Base-by-base conservation (phyloP, 1,140 invertebrate genomes). In the Oncopodura yosiiana region DNA sequence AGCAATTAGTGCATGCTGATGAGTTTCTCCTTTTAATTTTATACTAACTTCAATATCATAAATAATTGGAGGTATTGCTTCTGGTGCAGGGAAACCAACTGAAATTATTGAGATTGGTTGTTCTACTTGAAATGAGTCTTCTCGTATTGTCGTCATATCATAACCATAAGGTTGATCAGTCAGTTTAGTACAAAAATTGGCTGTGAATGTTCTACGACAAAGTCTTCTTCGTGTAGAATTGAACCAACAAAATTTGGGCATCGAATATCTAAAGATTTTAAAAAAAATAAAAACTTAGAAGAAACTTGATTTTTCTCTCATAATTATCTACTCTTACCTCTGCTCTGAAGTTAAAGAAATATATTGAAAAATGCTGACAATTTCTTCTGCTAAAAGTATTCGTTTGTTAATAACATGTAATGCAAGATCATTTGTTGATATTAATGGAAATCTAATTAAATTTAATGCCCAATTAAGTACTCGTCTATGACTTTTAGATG, bases 391-490 rank as follows among this genome's bases (percentile, higher is more conserved):
- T 8, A 42, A 19, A 2, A 54, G 26, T 3, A 54, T 39, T 34
- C 43, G 39, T 39, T 46, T 36, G 6, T 43, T 43, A n/a, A 54
- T 44, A 23, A 54, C 44, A 3, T 44, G 23, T 6, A 54, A 44
- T 3, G 52, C 46, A 36, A 54, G 24, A 2, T 54, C 52, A 5
- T 45, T 34, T 12, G 44, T 36, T 24, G 43, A 46, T 19, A 54
- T 54, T 32, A 55, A 23, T n/a, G 53, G 45, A 42, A 55, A 55
- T 24, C 53, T 11, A 26, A 55, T 36, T 34, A 49, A 29, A 41
- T 46, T 46, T 23, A 42, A 49, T 21, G 34, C 42, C 44, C 37
- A 23, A 24, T 48, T 32, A 32, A 55, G 42, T 11, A 37, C 39
- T 2, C 53, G 32, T 12, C 29, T 19, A 18, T 43, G 29, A 26